Percentiles rank a stretch among this genome's conserved stretches.
Conservation (phyloP, 2,888 invertebrate genomes). For the Nomada flava region DNA sequence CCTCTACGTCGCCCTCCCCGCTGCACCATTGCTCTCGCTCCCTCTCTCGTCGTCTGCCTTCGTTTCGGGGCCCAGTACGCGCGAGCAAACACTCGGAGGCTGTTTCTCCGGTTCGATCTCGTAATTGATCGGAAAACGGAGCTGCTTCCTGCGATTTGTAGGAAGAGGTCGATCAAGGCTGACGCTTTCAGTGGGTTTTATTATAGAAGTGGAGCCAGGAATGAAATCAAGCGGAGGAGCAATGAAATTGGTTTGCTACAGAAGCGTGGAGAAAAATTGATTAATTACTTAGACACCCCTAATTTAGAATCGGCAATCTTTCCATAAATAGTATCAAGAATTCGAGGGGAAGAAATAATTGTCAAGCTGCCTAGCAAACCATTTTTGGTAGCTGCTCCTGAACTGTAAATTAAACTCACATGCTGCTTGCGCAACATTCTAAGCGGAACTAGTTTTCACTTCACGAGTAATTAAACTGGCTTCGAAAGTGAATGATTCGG, state of each 20-base stretch:
- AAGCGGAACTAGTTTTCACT: neutral
- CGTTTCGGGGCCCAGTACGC: constrained; percentile 3
- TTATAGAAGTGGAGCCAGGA: neutral
- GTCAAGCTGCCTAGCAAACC: too few species aligned
- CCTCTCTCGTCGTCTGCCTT: neutral
- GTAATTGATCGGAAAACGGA: constrained; percentile 66
- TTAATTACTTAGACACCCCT: too few species aligned
- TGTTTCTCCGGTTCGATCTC: constrained; percentile 28
- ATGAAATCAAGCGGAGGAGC: too few species aligned
- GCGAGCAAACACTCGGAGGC: constrained; percentile 50
- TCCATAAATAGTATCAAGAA: too few species aligned
- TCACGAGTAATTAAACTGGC: neutral
- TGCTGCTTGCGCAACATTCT: neutral
- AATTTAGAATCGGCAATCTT: too few species aligned
- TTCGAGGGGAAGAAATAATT: too few species aligned
- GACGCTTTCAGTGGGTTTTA: neutral
- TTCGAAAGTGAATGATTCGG: neutral
- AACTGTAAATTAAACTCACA: too few species aligned
- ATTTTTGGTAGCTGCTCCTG: too few species aligned
- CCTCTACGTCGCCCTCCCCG: constrained; percentile 34
- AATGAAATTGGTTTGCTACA: too few species aligned
- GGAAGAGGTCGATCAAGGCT: constrained; percentile 30
- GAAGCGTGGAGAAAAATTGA: too few species aligned
- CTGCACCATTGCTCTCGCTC: constrained; percentile 14
- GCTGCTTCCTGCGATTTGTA: constrained; percentile 63